Evolutionary conservation across 2,797 vertebrate genomes (phyloP).

Genomic region (Saxicola maurus): DNA sequence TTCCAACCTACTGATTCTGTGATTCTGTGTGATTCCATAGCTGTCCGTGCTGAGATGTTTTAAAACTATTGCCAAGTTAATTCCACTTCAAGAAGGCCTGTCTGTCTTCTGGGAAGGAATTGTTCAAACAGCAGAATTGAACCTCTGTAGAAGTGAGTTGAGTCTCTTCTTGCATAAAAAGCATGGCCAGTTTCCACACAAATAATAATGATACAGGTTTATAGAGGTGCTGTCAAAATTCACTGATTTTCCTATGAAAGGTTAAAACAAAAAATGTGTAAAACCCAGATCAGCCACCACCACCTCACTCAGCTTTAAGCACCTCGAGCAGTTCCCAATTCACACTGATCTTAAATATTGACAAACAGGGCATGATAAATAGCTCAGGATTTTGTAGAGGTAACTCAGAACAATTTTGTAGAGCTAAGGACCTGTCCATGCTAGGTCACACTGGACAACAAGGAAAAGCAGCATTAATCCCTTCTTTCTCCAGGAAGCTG

Average conservation of each 20-base stretch:
- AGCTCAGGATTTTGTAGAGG: neutral
- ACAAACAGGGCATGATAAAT: neutral
- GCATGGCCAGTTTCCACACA: neutral
- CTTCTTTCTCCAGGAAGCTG: neutral
- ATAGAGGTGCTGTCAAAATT: neutral
- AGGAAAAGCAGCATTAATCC: neutral
- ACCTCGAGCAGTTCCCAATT: neutral
- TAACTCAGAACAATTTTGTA: neutral
- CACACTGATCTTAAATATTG: neutral
- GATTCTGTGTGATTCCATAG: neutral
- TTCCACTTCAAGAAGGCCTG: neutral
- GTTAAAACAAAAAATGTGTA: neutral
- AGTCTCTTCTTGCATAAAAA: neutral
- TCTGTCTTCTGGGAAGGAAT: neutral
- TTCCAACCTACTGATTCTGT: too few species aligned
- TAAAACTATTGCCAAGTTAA: neutral
- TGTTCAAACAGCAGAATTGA: neutral
- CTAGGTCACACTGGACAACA: neutral
- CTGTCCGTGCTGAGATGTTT: neutral
- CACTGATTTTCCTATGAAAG: neutral
- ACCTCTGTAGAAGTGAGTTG: neutral
- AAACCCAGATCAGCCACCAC: neutral
- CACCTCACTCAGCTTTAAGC: neutral
- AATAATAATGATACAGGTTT: neutral
- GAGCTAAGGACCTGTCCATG: neutral